A percentile compares a stretch with the other conserved stretches of the same genome.
Evolutionary conservation across 2,113 vertebrate species (phyloP).

Genomic region (Parus major): DNA sequence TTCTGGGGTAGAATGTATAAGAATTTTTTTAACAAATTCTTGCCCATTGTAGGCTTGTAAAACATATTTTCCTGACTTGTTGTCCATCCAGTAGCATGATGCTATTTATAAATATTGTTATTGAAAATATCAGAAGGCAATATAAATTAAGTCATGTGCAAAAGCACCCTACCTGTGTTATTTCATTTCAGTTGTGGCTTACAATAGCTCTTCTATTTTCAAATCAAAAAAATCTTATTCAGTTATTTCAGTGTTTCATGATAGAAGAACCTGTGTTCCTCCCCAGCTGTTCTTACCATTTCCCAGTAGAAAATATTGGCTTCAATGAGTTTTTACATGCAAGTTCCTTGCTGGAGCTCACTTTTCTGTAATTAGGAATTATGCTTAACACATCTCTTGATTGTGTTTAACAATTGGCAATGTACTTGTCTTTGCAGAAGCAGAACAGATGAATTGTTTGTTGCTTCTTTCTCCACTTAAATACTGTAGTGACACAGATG

Average conservation of each 20-base stretch:
- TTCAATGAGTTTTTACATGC: not conserved
- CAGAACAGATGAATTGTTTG: not conserved
- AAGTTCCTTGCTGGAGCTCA: not conserved
- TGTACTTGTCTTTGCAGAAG: not conserved
- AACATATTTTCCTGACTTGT: not conserved
- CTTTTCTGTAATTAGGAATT: not conserved
- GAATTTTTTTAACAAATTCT: not conserved
- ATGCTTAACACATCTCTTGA: not conserved
- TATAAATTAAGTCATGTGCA: not conserved
- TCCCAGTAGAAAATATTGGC: not conserved
- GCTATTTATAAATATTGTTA: not conserved
- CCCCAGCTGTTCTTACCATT: not conserved
- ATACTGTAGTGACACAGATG: rapidly evolving
- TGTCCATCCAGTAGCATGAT: not conserved
- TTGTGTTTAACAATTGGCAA: not conserved
- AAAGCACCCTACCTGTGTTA: not conserved
- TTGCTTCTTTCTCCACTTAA: not conserved
- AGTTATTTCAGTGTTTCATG: not conserved
- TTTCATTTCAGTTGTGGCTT: not conserved
- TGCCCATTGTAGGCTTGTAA: not conserved
- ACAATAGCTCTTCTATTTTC: not conserved
- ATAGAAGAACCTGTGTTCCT: not conserved
- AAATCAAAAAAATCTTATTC: not conserved
- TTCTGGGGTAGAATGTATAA: not conserved
- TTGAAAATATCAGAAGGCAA: not conserved